These are phyloP conservation scores for Casuarius casuarius DNA, from an alignment of 2,113 vertebrate genomes.

Conservation along the genomic window DNA sequence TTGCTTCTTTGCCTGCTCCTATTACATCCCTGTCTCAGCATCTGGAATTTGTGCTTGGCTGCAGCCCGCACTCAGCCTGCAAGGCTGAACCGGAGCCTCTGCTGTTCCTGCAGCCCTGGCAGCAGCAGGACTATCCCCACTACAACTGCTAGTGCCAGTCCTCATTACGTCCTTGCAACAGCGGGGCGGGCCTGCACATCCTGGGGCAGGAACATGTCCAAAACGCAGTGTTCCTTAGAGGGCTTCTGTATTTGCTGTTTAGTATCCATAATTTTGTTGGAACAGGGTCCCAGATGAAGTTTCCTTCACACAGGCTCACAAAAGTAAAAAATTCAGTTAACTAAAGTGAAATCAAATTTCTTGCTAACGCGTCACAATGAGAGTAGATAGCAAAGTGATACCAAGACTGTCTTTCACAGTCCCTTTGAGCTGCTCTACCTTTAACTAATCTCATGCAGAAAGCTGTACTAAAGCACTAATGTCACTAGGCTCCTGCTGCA, in stretches of 20 bases:
- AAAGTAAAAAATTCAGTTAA: not conserved
- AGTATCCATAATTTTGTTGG: not conserved
- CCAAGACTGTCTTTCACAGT: not conserved
- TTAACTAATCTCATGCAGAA: rapidly evolving
- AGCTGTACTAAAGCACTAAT: not conserved
- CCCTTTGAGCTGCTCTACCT: not conserved
- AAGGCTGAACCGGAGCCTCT: not conserved
- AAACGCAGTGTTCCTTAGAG: not conserved
- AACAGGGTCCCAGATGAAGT: not conserved
- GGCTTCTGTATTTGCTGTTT: not conserved
- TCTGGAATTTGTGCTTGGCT: not conserved
- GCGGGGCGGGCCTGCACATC: not conserved
- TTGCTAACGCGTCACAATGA: not conserved
- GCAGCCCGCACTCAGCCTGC: not conserved
- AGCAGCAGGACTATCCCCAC: not conserved
- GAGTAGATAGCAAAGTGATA: not conserved
- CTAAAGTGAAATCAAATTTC: not conserved
- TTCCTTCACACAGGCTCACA: not conserved
- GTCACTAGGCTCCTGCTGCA: not conserved
- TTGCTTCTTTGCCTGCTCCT: not conserved
- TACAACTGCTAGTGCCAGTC: not conserved
- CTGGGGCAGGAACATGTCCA: not conserved
- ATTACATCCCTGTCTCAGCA: not conserved
- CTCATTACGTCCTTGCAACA: not conserved
- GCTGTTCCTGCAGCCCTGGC: not conserved